Evolutionary conservation across 2,113 vertebrate species (phyloP).

Genomic region (Gallinago media): DNA sequence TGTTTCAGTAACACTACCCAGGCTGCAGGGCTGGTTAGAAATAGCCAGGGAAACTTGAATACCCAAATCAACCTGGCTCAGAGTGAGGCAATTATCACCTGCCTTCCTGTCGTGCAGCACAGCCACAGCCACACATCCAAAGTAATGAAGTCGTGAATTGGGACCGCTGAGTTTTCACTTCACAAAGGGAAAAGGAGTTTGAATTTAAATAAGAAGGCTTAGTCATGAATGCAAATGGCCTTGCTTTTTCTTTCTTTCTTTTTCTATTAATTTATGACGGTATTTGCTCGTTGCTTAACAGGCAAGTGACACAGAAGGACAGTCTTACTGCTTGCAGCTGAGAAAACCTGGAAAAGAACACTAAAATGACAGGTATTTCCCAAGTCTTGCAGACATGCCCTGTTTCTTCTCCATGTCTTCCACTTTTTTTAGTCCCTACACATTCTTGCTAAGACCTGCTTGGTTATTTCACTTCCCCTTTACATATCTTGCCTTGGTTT

Average conservation of each 20-base stretch:
- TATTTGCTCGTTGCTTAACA: background rate
- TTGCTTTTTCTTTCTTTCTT: background rate
- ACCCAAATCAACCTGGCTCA: background rate
- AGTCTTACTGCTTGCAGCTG: background rate
- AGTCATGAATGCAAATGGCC: background rate
- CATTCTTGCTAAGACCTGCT: background rate
- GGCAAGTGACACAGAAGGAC: background rate
- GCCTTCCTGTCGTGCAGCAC: background rate
- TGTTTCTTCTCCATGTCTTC: background rate
- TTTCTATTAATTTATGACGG: background rate
- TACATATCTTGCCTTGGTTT: background rate
- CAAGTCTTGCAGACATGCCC: background rate
- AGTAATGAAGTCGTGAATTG: background rate
- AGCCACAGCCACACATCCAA: background rate
- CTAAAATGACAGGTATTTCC: background rate
- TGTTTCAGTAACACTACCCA: background rate
- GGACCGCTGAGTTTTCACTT: background rate
- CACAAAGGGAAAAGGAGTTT: background rate
- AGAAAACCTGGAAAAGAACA: background rate
- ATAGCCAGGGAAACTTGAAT: background rate
- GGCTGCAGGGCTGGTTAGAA: background rate
- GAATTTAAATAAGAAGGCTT: background rate
- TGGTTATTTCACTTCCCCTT: background rate
- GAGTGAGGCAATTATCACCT: background rate
- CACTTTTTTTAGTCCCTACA: background rate